Conservation (phyloP, 2,797 vertebrate species). For the Sus cebifrons region DNA sequence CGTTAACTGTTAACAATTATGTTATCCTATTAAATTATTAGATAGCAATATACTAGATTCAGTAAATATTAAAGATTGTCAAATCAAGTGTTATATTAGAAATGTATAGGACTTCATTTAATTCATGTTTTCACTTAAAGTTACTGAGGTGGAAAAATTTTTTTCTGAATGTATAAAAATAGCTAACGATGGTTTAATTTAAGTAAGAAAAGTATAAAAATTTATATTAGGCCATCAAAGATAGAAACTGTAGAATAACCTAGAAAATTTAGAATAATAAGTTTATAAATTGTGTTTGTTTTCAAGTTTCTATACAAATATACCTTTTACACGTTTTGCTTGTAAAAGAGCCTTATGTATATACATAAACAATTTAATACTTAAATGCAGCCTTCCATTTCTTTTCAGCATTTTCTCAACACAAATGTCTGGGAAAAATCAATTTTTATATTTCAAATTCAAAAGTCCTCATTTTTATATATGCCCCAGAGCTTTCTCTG, state of each 20-base stretch:
- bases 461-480: not conserved
- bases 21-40: not conserved
- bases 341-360: not conserved
- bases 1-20: not conserved
- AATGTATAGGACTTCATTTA: not conserved
- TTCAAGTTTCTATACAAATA: not conserved
- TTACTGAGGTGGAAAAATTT: not conserved
- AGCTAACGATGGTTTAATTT: not conserved
- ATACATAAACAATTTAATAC: not conserved
- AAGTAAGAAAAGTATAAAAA: not conserved
- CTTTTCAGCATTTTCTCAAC: not conserved
- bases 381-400: not conserved
- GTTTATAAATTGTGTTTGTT: not conserved
- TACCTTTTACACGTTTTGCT: not conserved
- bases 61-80: not conserved
- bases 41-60: not conserved
- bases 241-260: not conserved
- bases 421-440: not conserved
- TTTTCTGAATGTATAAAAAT: not conserved
- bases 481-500: slow-evolving; percentile 19
- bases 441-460: slow-evolving; percentile 58
- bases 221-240: not conserved
- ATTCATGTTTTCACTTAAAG: not conserved
- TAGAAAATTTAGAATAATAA: not conserved
- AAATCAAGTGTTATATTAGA: not conserved